Conservation (phyloP, 2,797 vertebrate species). For the Rhyacichthys aspro region DNA sequence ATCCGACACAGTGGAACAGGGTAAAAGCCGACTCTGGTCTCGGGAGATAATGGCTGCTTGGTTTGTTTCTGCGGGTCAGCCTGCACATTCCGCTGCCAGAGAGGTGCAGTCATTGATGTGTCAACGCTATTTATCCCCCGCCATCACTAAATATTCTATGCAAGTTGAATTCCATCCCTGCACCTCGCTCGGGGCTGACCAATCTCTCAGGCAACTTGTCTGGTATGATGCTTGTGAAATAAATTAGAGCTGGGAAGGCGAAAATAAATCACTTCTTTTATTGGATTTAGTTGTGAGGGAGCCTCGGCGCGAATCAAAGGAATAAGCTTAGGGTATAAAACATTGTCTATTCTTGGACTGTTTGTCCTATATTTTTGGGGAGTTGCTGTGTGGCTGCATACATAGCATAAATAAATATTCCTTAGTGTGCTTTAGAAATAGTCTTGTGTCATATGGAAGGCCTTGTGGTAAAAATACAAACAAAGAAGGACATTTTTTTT, state of each 20-base stretch:
- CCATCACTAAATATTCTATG: constrained; percentile 54
- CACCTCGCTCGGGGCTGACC: constrained; percentile 46
- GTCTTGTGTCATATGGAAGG: constrained; percentile 35
- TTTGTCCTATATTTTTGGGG: constrained; percentile 62
- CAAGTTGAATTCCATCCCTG: constrained; percentile 46
- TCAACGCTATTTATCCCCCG: constrained; percentile 46
- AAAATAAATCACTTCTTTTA: constrained; percentile 57
- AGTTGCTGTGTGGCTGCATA: constrained; percentile 40
- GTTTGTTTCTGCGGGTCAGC: constrained; percentile 61
- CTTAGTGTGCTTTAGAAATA: constrained; percentile 36
- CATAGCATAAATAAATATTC: constrained; percentile 51
- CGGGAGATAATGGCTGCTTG: constrained; percentile 65
- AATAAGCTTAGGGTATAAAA: constrained; percentile 57
- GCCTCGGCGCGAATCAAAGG: constrained; percentile 53
- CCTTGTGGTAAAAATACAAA: constrained; percentile 16
- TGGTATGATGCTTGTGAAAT: constrained; percentile 50
- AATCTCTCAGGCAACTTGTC: constrained; percentile 46
- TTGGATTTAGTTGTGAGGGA: constrained; percentile 49
- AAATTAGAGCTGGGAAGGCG: constrained; percentile 50
- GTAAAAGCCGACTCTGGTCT: constrained; percentile 51
- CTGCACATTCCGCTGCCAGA: constrained; percentile 25
- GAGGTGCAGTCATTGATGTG: constrained; percentile 57
- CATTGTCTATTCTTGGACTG: constrained; percentile 63
- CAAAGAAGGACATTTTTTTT: constrained; percentile 13
- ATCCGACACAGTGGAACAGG: constrained; percentile 40